phyloP scores from a whole-genome alignment of 2,888 invertebrate species.

The Mesoligia furuncula region DNA sequence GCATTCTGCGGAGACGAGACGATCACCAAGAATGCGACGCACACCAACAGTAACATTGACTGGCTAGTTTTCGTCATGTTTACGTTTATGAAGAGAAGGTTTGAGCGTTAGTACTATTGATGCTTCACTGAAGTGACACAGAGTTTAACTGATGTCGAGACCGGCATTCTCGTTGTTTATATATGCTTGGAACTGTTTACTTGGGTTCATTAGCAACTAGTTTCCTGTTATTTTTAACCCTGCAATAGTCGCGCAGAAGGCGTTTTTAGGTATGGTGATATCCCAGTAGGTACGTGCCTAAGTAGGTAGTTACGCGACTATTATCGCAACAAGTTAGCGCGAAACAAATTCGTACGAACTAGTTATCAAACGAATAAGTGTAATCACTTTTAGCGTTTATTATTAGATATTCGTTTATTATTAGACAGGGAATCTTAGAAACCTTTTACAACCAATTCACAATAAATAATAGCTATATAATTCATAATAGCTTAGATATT shows the following conservation, averaged over 20 bases:
- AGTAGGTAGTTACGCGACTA: not conserved
- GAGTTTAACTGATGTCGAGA: conserved; percentile 24
- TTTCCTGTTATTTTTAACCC: not conserved
- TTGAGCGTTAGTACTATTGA: conserved; percentile 9
- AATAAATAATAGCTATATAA: too few species aligned
- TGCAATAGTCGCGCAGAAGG: too few species aligned
- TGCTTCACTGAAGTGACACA: conserved; percentile 17
- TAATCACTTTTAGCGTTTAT: too few species aligned
- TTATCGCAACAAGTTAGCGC: too few species aligned
- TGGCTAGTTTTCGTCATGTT: not conserved
- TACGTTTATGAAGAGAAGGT: not conserved
- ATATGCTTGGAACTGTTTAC: conserved; percentile 8
- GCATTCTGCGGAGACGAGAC: conserved; percentile 65
- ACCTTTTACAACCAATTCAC: too few species aligned
- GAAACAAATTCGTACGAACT: too few species aligned
- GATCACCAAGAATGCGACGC: conserved; percentile 66
- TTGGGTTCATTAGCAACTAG: conserved; percentile 14
- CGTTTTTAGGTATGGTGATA: too few species aligned
- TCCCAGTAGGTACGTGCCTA: not conserved
- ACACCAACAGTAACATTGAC: conserved; percentile 45
- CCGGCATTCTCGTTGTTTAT: conserved; percentile 26
- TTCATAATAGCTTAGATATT: not conserved
- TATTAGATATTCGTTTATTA: too few species aligned
- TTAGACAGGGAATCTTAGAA: too few species aligned
- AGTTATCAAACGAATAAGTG: too few species aligned